These are phyloP conservation scores for Malurus melanocephalus DNA, from an alignment of 2,113 vertebrate species.

Conservation along the genomic window DNA sequence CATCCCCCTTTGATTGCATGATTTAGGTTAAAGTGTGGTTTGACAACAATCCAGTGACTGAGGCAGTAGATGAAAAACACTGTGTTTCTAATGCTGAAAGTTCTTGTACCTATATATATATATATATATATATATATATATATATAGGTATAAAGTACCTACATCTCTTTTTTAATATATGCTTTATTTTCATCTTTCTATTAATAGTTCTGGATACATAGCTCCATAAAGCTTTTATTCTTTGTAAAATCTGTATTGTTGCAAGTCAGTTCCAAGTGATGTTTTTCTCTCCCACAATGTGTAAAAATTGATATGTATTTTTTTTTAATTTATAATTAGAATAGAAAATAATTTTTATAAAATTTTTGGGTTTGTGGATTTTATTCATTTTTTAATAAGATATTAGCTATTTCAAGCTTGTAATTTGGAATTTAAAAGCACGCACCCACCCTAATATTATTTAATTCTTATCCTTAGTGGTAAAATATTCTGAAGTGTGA, in stretches of 20 bases:
- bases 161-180: neutral
- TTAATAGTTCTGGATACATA: neutral
- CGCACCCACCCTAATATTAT: neutral
- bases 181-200: neutral
- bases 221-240: neutral
- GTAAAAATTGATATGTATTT: neutral
- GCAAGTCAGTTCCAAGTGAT: neutral
- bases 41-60: neutral
- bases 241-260: neutral
- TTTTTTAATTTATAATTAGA: neutral
- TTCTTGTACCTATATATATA: neutral
- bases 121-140: neutral
- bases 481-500: constrained; percentile 10
- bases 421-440: neutral
- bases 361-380: neutral
- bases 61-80: neutral
- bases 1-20: neutral
- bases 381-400: neutral
- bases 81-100: neutral
- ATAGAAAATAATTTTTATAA: neutral
- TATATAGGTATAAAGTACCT: neutral
- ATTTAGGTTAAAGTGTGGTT: constrained; percentile 16
- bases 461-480: neutral
- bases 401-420: neutral
- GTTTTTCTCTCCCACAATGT: neutral